These are phyloP conservation scores for Dorcus hopei DNA, from an alignment of 2,888 invertebrate species.

Conservation along the genomic window DNA sequence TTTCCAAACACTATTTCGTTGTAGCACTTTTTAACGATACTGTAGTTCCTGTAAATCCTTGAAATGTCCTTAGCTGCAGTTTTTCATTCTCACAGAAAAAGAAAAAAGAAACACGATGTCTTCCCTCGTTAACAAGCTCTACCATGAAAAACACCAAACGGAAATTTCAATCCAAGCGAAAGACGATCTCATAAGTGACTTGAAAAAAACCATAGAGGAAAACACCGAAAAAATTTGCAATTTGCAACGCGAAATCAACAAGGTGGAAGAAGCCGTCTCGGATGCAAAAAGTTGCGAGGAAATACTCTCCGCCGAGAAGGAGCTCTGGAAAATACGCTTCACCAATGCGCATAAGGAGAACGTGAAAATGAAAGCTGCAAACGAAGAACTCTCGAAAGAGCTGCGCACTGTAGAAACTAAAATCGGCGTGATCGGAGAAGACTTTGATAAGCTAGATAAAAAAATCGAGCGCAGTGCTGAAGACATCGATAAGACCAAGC, in stretches of 20 bases:
- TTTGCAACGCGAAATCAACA: constrained; percentile 6
- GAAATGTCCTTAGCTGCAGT: no score
- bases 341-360: constrained; percentile 11
- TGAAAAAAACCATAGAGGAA: constrained; percentile 1
- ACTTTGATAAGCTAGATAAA: constrained; percentile 2
- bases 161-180: constrained; percentile 1
- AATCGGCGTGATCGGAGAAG: not conserved
- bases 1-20: no score
- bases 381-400: constrained; percentile 3
- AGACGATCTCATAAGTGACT: constrained; percentile 2
- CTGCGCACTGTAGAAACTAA: not conserved
- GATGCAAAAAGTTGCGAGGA: not conserved
- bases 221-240: not conserved
- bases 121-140: constrained; percentile 4
- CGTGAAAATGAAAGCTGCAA: not conserved
- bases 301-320: constrained; percentile 6
- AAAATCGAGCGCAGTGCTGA: constrained; percentile 9
- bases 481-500: constrained; percentile 12
- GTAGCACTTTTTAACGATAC: no score
- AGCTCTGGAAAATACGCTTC: constrained; percentile 16
- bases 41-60: no score
- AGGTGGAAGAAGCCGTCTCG: constrained; percentile 2
- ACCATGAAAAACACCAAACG: constrained; percentile 8
- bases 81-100: constrained; percentile 4
- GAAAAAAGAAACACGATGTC: constrained; percentile 4